phyloP scores from a whole-genome alignment of 2,113 vertebrate genomes.

The Caretta caretta region DNA sequence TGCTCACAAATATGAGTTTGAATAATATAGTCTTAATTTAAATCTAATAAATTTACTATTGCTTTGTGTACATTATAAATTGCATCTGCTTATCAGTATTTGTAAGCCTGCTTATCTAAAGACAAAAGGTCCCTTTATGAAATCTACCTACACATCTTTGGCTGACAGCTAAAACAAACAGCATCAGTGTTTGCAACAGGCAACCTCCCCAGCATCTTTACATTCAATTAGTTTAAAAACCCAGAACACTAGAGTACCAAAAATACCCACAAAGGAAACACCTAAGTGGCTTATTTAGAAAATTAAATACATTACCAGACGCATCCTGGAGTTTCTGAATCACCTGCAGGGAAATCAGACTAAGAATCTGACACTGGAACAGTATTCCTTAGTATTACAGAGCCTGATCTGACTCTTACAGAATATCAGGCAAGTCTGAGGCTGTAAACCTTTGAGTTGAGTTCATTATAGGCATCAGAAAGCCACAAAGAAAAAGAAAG shows the following conservation, averaged over 20 bases:
- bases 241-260: background rate
- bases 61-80: background rate
- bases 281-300: background rate
- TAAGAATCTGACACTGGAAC: constrained; percentile 10
- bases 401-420: constrained; percentile 52
- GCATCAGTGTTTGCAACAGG: constrained; percentile 35
- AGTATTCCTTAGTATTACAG: constrained; percentile 57
- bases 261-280: constrained; percentile 25
- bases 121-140: constrained; percentile 9
- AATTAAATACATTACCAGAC: constrained; percentile 82
- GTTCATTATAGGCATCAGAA: constrained; percentile 76
- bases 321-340: constrained; percentile 81
- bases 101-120: background rate
- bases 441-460: constrained; percentile 75
- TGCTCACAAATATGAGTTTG: background rate
- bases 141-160: constrained; percentile 36
- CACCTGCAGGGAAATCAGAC: constrained; percentile 71
- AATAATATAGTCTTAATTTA: background rate
- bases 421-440: constrained; percentile 49
- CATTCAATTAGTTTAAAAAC: constrained; percentile 66
- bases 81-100: constrained; percentile 23
- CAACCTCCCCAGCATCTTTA: constrained; percentile 41
- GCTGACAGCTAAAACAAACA: constrained; percentile 34
- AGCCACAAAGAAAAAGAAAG: constrained; percentile 59
- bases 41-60: constrained; percentile 31